Conservation (phyloP, 2,113 vertebrate genomes). For the Gobius niger region DNA sequence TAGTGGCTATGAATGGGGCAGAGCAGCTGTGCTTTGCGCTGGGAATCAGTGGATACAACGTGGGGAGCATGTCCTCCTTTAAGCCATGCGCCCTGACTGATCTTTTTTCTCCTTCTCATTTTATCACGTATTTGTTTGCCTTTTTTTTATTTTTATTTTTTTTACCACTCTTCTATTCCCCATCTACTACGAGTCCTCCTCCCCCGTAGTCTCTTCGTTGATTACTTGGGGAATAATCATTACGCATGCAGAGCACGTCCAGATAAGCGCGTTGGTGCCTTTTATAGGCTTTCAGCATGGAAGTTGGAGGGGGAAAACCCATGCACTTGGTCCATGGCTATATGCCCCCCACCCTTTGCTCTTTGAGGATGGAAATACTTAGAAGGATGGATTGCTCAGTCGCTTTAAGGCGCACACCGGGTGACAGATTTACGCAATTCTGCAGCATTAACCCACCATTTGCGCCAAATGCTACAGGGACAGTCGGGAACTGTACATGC, state of each 20-base stretch:
- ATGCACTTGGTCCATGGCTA: constrained; percentile 22
- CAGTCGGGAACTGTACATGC: constrained; percentile 15
- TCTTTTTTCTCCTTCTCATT: background rate
- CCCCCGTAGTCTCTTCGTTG: background rate
- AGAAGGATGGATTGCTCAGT: background rate
- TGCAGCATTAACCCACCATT: constrained; percentile 35
- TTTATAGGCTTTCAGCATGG: constrained; percentile 43
- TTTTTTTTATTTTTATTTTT: too few relatives aligned
- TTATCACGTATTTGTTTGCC: background rate
- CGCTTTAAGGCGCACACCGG: constrained; percentile 10
- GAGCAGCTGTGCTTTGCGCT: constrained; percentile 22
- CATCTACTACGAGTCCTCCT: background rate
- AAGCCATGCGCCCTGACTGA: background rate
- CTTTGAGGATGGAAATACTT: constrained; percentile 15
- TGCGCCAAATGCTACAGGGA: constrained; percentile 36
- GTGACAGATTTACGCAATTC: constrained; percentile 37
- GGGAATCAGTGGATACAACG: constrained; percentile 43
- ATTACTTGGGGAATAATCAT: constrained; percentile 38
- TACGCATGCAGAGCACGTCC: constrained; percentile 65
- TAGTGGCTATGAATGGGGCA: constrained; percentile 20
- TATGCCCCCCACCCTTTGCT: background rate
- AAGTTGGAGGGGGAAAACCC: constrained; percentile 51
- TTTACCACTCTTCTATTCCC: background rate
- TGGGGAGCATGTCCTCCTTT: constrained; percentile 34
- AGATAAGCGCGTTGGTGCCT: constrained; percentile 34